Conservation (phyloP, 2,888 invertebrate genomes). For the Drosophila heteroneura region DNA sequence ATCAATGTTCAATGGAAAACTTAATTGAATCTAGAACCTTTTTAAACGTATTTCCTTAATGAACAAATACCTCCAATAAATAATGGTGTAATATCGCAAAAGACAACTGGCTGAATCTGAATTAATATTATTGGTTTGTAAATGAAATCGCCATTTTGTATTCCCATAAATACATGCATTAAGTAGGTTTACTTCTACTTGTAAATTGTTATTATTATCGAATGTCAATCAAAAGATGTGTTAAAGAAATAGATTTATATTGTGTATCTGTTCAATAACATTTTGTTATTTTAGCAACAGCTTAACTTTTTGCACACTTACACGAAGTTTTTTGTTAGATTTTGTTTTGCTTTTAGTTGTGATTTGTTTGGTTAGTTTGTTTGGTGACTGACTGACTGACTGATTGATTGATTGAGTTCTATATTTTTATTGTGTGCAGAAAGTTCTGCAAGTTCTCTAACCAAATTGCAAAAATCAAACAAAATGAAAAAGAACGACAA, state of each 20-base stretch:
- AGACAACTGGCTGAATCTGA: constrained; percentile 4
- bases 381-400: constrained; percentile 50
- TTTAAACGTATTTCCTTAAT: not conserved
- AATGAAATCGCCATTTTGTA: constrained; percentile 12
- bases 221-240: constrained; percentile 36
- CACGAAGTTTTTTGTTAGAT: constrained; percentile 16
- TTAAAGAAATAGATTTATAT: constrained; percentile 13
- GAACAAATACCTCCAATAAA: constrained; percentile 11
- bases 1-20: not conserved
- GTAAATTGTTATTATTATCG: constrained; percentile 20
- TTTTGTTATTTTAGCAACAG: constrained; percentile 10
- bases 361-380: constrained; percentile 55
- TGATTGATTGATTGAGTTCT: constrained; percentile 60
- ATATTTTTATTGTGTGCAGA: constrained; percentile 51
- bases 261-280: constrained; percentile 6
- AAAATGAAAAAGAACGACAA: constrained; percentile 26
- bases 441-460: constrained; percentile 60
- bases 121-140: constrained; percentile 20
- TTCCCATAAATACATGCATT: constrained; percentile 41
- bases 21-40: not conserved
- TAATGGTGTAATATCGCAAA: constrained; percentile 7
- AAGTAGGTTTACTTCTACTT: constrained; percentile 21
- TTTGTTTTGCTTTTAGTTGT: constrained; percentile 25
- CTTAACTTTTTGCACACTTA: constrained; percentile 33
- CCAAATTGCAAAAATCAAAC: constrained; percentile 53